A percentile compares a stretch with the other conserved stretches of the same genome.
Conservation (phyloP, 2,888 invertebrate species). For the Perdita meconis region DNA sequence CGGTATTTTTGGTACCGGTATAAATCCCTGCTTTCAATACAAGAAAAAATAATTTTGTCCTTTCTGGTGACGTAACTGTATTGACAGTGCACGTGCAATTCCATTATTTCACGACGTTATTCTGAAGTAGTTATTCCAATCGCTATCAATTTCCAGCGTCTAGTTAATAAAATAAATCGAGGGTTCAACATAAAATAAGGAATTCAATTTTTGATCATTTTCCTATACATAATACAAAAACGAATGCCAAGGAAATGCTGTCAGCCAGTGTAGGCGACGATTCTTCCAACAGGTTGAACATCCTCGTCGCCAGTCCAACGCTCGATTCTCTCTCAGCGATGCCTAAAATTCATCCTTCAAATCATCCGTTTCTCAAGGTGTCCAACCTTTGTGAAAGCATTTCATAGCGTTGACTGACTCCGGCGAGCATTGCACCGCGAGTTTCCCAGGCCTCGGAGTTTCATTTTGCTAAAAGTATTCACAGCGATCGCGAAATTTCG, state of each 20-base stretch:
- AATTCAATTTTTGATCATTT: too few relatives aligned
- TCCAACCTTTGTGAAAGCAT: conserved; percentile 38
- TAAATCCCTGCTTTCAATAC: too few relatives aligned
- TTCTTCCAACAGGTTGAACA: conserved; percentile 20
- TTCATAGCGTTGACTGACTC: conserved; percentile 47
- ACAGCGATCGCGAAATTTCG: conserved; percentile 60
- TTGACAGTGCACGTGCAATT: too few relatives aligned
- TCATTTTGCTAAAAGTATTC: conserved; percentile 73
- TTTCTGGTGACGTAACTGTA: too few relatives aligned
- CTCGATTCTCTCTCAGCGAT: conserved; percentile 43
- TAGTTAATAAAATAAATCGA: too few relatives aligned
- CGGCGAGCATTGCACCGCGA: conserved; percentile 48
- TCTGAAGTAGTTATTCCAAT: too few relatives aligned
- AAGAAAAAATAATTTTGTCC: too few relatives aligned
- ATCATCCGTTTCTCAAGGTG: conserved; percentile 45
- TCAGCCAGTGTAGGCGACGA: too few relatives aligned
- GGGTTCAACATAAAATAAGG: too few relatives aligned
- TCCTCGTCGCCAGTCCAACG: conserved; percentile 8
- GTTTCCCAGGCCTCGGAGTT: conserved; percentile 52
- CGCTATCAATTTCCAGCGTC: too few relatives aligned
- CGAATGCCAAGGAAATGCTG: neutral
- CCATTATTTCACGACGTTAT: too few relatives aligned
- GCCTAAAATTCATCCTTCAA: conserved; percentile 45
- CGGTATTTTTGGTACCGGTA: too few relatives aligned
- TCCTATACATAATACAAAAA: neutral